Conservation (phyloP, 2,113 vertebrate species). For the Bombycilla garrulus region DNA sequence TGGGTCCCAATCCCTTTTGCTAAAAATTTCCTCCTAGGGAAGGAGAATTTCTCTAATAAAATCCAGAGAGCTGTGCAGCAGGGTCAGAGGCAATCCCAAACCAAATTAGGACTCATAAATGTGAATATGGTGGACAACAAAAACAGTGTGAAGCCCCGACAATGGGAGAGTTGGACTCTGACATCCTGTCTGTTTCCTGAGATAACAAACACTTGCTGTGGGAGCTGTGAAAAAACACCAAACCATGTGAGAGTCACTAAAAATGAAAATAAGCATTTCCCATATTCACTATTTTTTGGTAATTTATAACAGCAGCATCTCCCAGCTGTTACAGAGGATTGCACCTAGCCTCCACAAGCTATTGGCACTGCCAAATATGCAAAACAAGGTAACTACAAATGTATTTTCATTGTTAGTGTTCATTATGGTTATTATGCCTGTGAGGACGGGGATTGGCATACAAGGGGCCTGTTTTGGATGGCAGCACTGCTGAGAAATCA, state of each 20-base stretch:
- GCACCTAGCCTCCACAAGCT: background rate
- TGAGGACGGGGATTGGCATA: background rate
- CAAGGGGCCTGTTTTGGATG: background rate
- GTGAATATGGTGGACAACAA: background rate
- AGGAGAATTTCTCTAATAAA: background rate
- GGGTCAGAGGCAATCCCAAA: background rate
- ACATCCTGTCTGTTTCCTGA: background rate
- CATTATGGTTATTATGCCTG: conserved; percentile 24
- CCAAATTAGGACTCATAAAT: background rate
- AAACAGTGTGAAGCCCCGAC: background rate
- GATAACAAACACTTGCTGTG: background rate
- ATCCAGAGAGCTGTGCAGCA: background rate
- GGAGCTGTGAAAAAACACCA: background rate
- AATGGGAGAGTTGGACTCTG: background rate
- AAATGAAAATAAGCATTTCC: background rate
- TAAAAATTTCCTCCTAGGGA: background rate
- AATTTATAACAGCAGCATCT: background rate
- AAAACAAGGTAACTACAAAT: conserved; percentile 38
- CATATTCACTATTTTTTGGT: background rate
- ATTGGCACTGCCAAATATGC: conserved; percentile 13
- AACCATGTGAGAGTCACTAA: background rate
- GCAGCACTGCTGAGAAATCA: background rate
- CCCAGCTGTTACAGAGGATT: background rate
- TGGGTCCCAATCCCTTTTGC: background rate
- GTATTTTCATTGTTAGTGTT: conserved; percentile 35